Conservation (phyloP, 2,888 invertebrate genomes). For the Papilio elwesi region DNA sequence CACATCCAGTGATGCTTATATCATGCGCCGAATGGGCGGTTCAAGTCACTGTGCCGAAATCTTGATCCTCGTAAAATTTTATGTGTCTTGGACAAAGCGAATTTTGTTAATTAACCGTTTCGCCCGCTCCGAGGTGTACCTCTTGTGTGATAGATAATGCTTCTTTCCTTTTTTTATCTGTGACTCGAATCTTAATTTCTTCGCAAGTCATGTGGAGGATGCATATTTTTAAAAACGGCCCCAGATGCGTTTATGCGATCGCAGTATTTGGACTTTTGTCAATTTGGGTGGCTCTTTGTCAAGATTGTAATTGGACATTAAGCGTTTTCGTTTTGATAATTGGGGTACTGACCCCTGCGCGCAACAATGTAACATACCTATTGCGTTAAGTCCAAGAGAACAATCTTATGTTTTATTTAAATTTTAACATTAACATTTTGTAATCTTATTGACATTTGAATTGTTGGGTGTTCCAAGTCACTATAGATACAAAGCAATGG, state of each 20-base stretch:
- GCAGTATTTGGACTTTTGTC: slow-evolving; percentile 28
- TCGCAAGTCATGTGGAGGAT: slow-evolving; percentile 46
- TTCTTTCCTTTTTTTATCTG: slow-evolving; percentile 63
- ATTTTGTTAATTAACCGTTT: slow-evolving; percentile 82
- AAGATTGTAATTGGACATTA: slow-evolving; percentile 35
- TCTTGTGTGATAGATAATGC: slow-evolving; percentile 75
- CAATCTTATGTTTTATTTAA: background rate
- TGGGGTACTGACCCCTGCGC: slow-evolving; percentile 31
- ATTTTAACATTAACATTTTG: background rate
- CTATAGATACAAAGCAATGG: background rate
- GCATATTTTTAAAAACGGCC: slow-evolving; percentile 47
- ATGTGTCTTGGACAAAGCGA: slow-evolving; percentile 82
- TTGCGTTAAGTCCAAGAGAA: background rate
- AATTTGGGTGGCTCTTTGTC: slow-evolving; percentile 35
- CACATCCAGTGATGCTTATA: slow-evolving; percentile 50
- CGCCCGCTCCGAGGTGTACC: slow-evolving; percentile 61
- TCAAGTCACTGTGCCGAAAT: slow-evolving; percentile 65
- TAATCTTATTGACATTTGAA: background rate
- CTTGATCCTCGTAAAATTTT: slow-evolving; percentile 84
- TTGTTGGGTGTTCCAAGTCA: background rate
- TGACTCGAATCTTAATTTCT: slow-evolving; percentile 65
- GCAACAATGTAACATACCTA: slow-evolving; percentile 20
- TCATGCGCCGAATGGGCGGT: slow-evolving; percentile 56
- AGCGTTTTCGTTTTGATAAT: slow-evolving; percentile 29
- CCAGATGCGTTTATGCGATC: slow-evolving; percentile 40